Conservation (phyloP, 2,888 invertebrate species). For the Chrysolina haemoptera region DNA sequence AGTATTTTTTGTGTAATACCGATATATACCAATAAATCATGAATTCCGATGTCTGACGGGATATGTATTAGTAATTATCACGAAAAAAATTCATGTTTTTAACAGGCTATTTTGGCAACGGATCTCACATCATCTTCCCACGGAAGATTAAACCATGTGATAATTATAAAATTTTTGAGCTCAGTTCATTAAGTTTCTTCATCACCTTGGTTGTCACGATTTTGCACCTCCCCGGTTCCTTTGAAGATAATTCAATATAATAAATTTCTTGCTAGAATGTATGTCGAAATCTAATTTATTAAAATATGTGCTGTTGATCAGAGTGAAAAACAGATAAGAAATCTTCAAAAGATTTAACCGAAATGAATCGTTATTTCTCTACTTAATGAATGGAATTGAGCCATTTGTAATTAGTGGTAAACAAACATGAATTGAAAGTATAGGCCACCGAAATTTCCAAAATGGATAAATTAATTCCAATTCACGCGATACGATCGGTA, state of each 20-base stretch:
- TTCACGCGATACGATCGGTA: background rate
- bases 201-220: background rate
- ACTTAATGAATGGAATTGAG: background rate
- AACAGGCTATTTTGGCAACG: too few species aligned
- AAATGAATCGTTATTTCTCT: background rate
- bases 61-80: too few species aligned
- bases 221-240: background rate
- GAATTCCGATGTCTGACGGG: too few species aligned
- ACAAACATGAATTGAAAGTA: background rate
- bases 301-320: background rate
- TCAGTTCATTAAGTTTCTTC: slow-evolving; percentile 10
- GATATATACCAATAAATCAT: too few species aligned
- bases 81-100: too few species aligned
- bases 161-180: background rate
- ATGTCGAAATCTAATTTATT: background rate
- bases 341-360: slow-evolving; percentile 4
- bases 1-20: too few species aligned
- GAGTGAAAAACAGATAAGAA: background rate
- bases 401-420: slow-evolving; percentile 1
- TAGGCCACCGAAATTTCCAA: background rate
- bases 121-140: too few species aligned
- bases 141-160: background rate
- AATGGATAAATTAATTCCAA: background rate
- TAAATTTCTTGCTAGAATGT: background rate
- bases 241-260: background rate